Conservation (phyloP, 2,113 vertebrate species). For the Mus musculus region DNA sequence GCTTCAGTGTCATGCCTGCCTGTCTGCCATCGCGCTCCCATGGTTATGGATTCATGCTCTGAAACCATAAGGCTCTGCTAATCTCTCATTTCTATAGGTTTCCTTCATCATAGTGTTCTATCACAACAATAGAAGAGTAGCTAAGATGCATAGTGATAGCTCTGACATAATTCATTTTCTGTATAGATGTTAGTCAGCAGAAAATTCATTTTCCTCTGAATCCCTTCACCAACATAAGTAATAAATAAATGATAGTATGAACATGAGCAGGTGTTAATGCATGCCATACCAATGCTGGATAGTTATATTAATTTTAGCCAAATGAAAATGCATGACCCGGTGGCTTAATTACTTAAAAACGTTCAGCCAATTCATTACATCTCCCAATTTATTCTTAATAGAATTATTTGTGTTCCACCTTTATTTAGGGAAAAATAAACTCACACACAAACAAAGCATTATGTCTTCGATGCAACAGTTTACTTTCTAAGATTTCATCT, state of each 20-base stretch:
- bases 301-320: conserved; percentile 62
- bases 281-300: neutral
- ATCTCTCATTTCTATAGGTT: neutral
- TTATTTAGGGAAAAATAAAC: conserved; percentile 42
- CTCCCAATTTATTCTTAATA: conserved; percentile 67
- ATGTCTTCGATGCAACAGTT: neutral
- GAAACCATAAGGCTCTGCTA: no score
- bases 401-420: conserved; percentile 57
- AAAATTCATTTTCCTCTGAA: neutral
- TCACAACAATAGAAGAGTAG: neutral
- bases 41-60: neutral
- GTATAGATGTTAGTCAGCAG: neutral
- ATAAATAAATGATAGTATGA: neutral
- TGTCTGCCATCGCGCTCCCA: neutral
- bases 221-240: neutral
- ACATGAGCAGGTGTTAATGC: conserved; percentile 4
- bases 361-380: conserved; percentile 51
- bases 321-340: conserved; percentile 51
- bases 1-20: neutral
- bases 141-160: neutral
- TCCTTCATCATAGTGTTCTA: neutral
- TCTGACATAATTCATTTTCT: neutral
- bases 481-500: neutral
- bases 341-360: conserved; percentile 71
- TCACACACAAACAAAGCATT: neutral